Evolutionary conservation across 2,888 invertebrate species (phyloP).

Genomic region (Galeopsomyia nigrocyanea): DNA sequence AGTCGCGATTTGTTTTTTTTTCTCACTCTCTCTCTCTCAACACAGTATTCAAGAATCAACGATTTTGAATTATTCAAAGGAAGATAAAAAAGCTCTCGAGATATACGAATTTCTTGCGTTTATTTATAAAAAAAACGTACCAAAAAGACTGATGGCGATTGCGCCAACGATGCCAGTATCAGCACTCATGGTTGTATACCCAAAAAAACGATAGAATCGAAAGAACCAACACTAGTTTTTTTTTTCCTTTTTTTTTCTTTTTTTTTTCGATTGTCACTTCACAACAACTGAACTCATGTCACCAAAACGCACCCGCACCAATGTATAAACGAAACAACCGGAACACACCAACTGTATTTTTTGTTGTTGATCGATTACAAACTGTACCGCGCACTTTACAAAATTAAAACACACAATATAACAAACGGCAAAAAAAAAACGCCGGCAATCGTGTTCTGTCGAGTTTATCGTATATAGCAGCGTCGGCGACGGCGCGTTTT

Average conservation of each 20-base stretch:
- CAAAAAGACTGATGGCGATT: conserved; percentile 65
- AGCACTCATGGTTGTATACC: conserved; percentile 57
- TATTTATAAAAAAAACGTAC: too few species aligned
- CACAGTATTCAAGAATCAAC: too few species aligned
- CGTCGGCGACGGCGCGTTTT: conserved; percentile 4
- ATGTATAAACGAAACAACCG: background rate
- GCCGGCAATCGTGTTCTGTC: conserved; percentile 7
- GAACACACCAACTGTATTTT: too few species aligned
- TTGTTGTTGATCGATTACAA: too few species aligned
- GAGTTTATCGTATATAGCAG: background rate
- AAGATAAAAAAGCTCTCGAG: too few species aligned
- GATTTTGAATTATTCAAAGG: too few species aligned
- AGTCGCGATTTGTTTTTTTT: background rate
- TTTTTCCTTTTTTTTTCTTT: conserved; percentile 22
- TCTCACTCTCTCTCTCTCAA: background rate
- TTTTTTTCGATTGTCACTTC: conserved; percentile 9
- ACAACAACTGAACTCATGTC: background rate
- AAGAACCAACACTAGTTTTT: conserved; percentile 23
- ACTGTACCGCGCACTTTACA: too few species aligned
- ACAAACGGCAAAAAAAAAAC: background rate
- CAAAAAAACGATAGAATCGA: background rate
- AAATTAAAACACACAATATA: too few species aligned
- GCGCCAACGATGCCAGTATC: conserved; percentile 64
- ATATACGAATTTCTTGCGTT: too few species aligned
- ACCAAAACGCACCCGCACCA: background rate